A percentile compares a stretch with the other conserved stretches of the same genome.
Conservation (phyloP, 92 coral and sea anemone genomes). For the Heteractis magnifica region DNA sequence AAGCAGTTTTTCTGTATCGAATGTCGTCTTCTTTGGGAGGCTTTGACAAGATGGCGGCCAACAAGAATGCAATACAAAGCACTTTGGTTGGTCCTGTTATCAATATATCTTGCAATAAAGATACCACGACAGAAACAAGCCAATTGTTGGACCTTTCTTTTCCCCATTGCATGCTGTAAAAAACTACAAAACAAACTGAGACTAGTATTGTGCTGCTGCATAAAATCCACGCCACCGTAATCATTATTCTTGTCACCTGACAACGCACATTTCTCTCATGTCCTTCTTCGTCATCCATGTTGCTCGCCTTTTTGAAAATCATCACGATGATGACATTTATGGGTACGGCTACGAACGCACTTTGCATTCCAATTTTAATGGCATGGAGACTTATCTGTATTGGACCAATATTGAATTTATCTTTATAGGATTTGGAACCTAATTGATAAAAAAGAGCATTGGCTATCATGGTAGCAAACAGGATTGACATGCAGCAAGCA, state of each 20-base stretch:
- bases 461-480: slow-evolving; percentile 72
- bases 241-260: slow-evolving; percentile 33
- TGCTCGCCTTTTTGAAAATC: slow-evolving; percentile 58
- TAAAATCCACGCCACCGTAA: slow-evolving; percentile 62
- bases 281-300: slow-evolving; percentile 18
- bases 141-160: slow-evolving; percentile 57
- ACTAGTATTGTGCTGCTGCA: slow-evolving; percentile 61
- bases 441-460: slow-evolving; percentile 75
- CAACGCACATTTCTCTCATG: slow-evolving; percentile 3
- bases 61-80: slow-evolving; percentile 53
- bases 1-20: slow-evolving; percentile 32
- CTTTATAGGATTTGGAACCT: slow-evolving; percentile 37
- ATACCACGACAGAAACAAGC: slow-evolving; percentile 66
- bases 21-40: slow-evolving; percentile 66
- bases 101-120: slow-evolving; percentile 67
- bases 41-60: slow-evolving; percentile 53
- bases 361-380: slow-evolving; percentile 74
- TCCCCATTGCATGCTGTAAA: slow-evolving; percentile 77
- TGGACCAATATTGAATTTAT: slow-evolving; percentile 71
- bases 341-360: slow-evolving; percentile 70
- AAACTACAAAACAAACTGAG: slow-evolving; percentile 68
- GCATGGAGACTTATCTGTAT: slow-evolving; percentile 58
- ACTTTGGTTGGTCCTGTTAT: slow-evolving; percentile 72
- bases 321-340: slow-evolving; percentile 62
- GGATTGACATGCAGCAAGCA: slow-evolving; percentile 73